Evolutionary conservation across 2,797 vertebrate species (phyloP), one percentile per base, ranked within the genome.

Genomic region (Antennarius maculatus): DNA sequence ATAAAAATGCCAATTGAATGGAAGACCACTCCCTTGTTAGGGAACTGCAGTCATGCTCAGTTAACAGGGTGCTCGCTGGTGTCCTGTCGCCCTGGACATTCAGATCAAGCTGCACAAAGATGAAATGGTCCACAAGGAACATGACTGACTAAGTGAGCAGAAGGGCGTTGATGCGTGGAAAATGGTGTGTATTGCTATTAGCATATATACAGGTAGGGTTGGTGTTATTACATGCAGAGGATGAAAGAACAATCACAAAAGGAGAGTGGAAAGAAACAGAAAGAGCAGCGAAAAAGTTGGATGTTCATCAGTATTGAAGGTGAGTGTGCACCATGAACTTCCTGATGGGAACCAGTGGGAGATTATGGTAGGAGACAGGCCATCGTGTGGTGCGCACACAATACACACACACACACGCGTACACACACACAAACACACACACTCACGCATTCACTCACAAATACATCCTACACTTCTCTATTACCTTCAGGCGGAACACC

Each of bases 1-100:
- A 86, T 92, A 76, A 90, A 91, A 93, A 92, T 91, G 88, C 82
- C 89, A 90, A 93, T 92, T 85, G 76, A 88, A 88, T 85, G 37
- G 16, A 79, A 67, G 77, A 71, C 51, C 11, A 77, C 81, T 86
- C 81, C 80, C 82, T 54, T 69, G 49, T 69, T 62, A 63, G 43
- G 39, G 69, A 81, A 74, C 16, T 57, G 23, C 61, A 76, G 76
- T 76, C 27, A 61, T 52, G 65, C 12, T 41, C 10, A 7, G 3
- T 13, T 7, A 41, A 13, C 7, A 9, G 39, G 39, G 39, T 0
- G 76, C 66, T 66, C 57, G 60, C 62, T 72, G 81, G 65, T 65
- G 42, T 48, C 64, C 69, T 55, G 56, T 76, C 50, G 85, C 65
- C 66, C 69, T 84, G 66, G 71, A 79, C 62, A 17, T 28, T 54